These are phyloP conservation scores for Hemibagrus guttatus DNA, from an alignment of 2,797 vertebrate genomes.

Conservation along the genomic window DNA sequence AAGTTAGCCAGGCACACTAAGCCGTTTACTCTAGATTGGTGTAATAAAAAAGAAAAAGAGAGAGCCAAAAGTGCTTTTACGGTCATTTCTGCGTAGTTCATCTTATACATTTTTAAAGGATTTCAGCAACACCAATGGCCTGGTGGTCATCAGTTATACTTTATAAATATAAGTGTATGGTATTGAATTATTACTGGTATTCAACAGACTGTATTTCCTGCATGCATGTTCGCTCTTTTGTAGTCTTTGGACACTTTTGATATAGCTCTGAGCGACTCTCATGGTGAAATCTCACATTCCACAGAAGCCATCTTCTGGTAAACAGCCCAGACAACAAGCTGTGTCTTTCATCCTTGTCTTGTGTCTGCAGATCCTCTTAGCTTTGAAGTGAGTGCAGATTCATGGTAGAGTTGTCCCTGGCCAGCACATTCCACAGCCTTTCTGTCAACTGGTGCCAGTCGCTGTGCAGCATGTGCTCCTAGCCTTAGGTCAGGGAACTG, in stretches of 20 bases:
- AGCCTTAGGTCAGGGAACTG: constrained; percentile 22
- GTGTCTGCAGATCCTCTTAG: constrained; percentile 61
- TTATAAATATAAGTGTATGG: constrained; percentile 14
- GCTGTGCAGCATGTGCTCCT: constrained; percentile 42
- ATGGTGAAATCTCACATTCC: constrained; percentile 59
- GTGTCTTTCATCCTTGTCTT: constrained; percentile 69
- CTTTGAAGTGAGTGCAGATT: constrained; percentile 62
- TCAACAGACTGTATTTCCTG: constrained; percentile 6
- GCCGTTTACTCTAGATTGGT: constrained; percentile 40
- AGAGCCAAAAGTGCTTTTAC: constrained; percentile 36
- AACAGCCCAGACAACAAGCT: constrained; percentile 65
- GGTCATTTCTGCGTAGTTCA: constrained; percentile 23
- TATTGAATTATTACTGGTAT: constrained; percentile 19
- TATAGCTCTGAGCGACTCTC: constrained; percentile 57
- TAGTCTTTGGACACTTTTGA: background rate
- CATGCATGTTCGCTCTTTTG: constrained; percentile 4
- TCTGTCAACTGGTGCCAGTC: constrained; percentile 57
- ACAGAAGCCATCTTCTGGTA: constrained; percentile 62
- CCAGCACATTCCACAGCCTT: constrained; percentile 59
- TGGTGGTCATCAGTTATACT: background rate
- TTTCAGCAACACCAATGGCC: background rate
- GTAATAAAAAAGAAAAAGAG: background rate
- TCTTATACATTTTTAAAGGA: constrained; percentile 23
- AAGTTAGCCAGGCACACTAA: constrained; percentile 43
- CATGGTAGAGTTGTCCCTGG: constrained; percentile 57